These are phyloP conservation scores for Cyprinodon brontotheroides DNA, from an alignment of 2,113 vertebrate genomes.

Conservation along the genomic window DNA sequence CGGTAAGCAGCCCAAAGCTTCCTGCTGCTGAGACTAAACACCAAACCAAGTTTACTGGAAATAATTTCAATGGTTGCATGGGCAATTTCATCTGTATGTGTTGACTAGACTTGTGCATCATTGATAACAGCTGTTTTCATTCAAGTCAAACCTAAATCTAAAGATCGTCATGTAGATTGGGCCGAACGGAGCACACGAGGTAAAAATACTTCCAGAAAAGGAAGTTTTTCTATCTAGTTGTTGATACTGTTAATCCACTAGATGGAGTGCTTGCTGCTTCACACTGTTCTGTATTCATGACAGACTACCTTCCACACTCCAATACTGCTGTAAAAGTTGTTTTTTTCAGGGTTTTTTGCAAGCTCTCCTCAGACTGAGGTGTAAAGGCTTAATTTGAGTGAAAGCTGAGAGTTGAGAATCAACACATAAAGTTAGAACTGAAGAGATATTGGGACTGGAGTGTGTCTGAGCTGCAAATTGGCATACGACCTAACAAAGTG, in stretches of 20 bases:
- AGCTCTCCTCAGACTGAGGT: not conserved
- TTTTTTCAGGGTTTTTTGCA: not conserved
- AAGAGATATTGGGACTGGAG: not conserved
- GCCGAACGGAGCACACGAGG: not conserved
- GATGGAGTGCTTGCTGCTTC: constrained; percentile 64
- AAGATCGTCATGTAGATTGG: not conserved
- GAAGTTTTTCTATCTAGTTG: not conserved
- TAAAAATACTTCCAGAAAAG: not conserved
- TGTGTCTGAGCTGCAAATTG: not conserved
- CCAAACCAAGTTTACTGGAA: not conserved
- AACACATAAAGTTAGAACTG: not conserved
- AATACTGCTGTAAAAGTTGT: not conserved
- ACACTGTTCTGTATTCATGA: not conserved
- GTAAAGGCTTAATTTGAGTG: not conserved
- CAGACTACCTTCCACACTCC: not conserved
- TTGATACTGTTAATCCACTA: constrained; percentile 49
- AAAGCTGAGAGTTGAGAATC: not conserved
- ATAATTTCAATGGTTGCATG: not conserved
- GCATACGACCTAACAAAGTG: not conserved
- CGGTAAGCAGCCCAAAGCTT: constrained; percentile 70
- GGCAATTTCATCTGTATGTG: not conserved
- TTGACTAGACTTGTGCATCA: not conserved
- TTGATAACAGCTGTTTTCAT: not conserved
- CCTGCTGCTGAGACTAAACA: not conserved
- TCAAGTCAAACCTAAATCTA: too few relatives aligned